Evolutionary conservation across 2,113 vertebrate species (phyloP).

Genomic region (Python bivittatus): DNA sequence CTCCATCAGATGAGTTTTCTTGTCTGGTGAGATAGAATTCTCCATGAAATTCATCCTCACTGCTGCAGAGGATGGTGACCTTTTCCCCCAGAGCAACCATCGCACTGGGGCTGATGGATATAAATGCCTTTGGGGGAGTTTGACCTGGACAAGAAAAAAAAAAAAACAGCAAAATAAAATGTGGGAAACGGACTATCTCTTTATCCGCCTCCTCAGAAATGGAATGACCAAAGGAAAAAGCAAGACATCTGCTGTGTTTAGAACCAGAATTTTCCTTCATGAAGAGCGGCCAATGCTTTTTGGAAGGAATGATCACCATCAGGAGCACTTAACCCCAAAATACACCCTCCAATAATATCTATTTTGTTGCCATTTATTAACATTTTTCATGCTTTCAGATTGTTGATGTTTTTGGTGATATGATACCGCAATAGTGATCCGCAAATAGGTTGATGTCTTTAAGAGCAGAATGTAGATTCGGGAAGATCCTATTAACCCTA

Average conservation of each 20-base stretch:
- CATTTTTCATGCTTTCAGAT: background rate
- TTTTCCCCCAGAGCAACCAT: background rate
- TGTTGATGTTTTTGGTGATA: background rate
- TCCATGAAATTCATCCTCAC: rapidly evolving
- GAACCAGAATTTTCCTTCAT: background rate
- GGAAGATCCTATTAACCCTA: background rate
- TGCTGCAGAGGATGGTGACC: background rate
- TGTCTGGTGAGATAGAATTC: background rate
- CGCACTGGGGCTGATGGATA: background rate
- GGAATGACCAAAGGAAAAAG: background rate
- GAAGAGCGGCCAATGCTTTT: background rate
- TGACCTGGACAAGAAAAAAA: background rate
- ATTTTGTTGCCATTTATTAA: background rate
- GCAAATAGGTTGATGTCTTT: background rate
- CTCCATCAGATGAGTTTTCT: rapidly evolving
- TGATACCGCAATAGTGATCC: background rate
- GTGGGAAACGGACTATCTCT: background rate
- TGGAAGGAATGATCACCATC: background rate
- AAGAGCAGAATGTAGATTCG: background rate
- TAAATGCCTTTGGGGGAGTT: background rate
- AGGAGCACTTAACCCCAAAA: background rate
- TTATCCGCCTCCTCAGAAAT: background rate
- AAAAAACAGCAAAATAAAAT: background rate
- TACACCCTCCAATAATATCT: background rate
- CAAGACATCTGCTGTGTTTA: no score